A percentile compares a stretch with the other conserved stretches of the same genome.
Conservation (phyloP, 2,113 vertebrate species). For the Verasper variegatus region DNA sequence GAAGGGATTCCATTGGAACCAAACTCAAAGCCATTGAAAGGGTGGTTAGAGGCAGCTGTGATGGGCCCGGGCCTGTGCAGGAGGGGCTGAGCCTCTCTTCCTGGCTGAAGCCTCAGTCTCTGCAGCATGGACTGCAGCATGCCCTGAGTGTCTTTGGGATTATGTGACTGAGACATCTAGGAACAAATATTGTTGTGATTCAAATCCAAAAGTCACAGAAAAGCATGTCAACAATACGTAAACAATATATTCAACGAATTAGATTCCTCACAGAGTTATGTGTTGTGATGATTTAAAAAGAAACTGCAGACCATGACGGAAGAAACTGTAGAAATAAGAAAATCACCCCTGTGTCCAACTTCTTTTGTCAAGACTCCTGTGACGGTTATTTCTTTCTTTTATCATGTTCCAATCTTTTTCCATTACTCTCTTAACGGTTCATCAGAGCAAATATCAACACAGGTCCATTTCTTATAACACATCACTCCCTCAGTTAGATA, state of each 20-base stretch:
- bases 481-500: slow-evolving; percentile 14
- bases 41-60: not conserved
- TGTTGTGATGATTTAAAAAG: not conserved
- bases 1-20: slow-evolving; percentile 16
- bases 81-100: not conserved
- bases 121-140: slow-evolving; percentile 84
- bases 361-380: not conserved
- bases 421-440: slow-evolving; percentile 16
- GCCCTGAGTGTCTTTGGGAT: slow-evolving; percentile 67
- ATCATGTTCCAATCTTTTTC: slow-evolving; percentile 28
- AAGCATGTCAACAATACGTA: not conserved
- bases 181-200: slow-evolving; percentile 7
- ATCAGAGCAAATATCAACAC: slow-evolving; percentile 20
- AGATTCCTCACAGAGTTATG: slow-evolving; percentile 3
- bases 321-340: not conserved
- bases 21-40: slow-evolving; percentile 42
- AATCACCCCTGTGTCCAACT: slow-evolving; percentile 24
- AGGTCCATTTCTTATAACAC: slow-evolving; percentile 6
- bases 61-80: not conserved
- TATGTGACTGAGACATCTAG: slow-evolving; percentile 77
- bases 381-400: slow-evolving; percentile 15
- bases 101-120: slow-evolving; percentile 77
- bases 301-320: slow-evolving; percentile 1
- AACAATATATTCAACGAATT: too few relatives aligned
- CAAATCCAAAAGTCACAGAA: slow-evolving; percentile 26